Evolutionary conservation across 2,888 invertebrate genomes (phyloP), one percentile per base, ranked within the genome.

Genomic region (Labia minor): DNA sequence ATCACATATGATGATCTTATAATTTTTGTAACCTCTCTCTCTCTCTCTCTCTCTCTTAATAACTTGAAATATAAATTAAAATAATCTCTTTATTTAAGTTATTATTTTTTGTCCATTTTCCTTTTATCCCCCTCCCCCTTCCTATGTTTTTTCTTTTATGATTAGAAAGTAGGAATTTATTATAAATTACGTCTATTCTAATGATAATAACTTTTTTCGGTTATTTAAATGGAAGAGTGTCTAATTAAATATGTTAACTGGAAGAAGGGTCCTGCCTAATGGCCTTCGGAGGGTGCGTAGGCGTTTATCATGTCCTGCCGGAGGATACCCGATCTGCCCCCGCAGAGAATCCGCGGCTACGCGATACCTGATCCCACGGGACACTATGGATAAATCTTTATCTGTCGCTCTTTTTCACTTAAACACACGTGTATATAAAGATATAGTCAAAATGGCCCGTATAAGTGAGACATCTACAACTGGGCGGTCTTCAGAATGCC

Each of bases 161-260:
- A n/a, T 49, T 49, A 49, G 49, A 49, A 49, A 49, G 49, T 49
- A 49, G 16, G n/a, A 49, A 49, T 49, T 49, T 49, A 49, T 49
- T 49, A 49, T 49, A 49, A n/a, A 49, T 49, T 49, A 14, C 16
- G n/a, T n/a, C 16, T 16, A n/a, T 49, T 49, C 49, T 49, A 49
- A 49, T 49, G 16, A 49, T 49, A 49, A 26, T 26, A 26, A 26
- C 8, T 26, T 26, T 49, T 49, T 49, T 49, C 16, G 49, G 49
- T n/a, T 49, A 16, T 49, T 49, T 16, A 49, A 49, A 49, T 16
- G 14, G 14, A 16, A 49, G 49, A 49, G 3, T 49, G 49, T 49
- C 49, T 49, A 49, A 49, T 49, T 49, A 49, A 49, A 49, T 49
- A 49, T 49, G 49, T 49, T 49, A 49, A 49, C 49, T 16, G 49